Evolutionary conservation across 1,140 invertebrate genomes (phyloP), one percentile per base, ranked within the genome.

Genomic region (Drosophila pectinifera): DNA sequence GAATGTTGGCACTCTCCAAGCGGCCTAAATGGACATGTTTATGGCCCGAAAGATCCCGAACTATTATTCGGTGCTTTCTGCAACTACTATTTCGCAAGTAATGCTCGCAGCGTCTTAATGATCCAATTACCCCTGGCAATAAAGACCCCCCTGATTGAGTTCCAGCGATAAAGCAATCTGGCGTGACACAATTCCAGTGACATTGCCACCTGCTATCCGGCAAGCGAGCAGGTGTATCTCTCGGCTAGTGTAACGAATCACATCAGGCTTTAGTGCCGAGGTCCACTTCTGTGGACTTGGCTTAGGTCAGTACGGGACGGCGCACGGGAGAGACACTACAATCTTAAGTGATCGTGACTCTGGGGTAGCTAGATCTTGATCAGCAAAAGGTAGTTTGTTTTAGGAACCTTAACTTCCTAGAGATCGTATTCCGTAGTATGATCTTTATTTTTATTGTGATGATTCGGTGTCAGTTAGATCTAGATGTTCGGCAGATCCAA

Each of bases 21-120:
- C n/a, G n/a, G n/a, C n/a, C n/a, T n/a, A n/a, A n/a, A n/a, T 58
- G 59, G 24, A 22, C 24, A 11, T 24, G 10, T 63, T 63, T 59
- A 42, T 63, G n/a, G 11, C 5, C 0, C 26, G 11, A 31, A n/a
- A 36, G 24, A 39, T 62, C 20, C 13, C 10, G 20, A 6, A 18
- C 22, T 4, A 11, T 1, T 20, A 16, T 16, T 36, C n/a, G n/a
- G n/a, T n/a, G n/a, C n/a, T n/a, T n/a, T n/a, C n/a, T n/a, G n/a
- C n/a, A n/a, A n/a, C n/a, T n/a, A n/a, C n/a, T n/a, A n/a, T n/a
- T n/a, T n/a, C n/a, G n/a, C 11, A 18, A 10, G 24, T 49, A 18
- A 48, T 28, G 18, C 26, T 20, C 4, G 14, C 28, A 6, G 10
- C 2, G 13, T 16, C n/a, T 20, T 28, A 5, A 26, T 26, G 24